Conservation (phyloP, 2,113 vertebrate genomes). For the Leiothrix lutea region DNA sequence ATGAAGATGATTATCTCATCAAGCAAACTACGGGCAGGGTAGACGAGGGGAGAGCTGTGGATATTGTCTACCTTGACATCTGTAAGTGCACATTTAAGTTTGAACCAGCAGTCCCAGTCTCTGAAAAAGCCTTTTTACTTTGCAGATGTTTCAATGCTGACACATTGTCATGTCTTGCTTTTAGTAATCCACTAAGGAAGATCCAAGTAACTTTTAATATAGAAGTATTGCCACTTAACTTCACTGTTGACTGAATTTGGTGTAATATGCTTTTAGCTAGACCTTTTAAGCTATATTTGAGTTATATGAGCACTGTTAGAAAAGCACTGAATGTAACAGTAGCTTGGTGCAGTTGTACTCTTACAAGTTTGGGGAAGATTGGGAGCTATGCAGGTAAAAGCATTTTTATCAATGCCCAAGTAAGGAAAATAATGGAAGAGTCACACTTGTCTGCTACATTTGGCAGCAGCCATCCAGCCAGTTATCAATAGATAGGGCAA, state of each 20-base stretch:
- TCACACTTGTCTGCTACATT: background rate
- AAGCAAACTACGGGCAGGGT: background rate
- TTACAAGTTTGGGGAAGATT: background rate
- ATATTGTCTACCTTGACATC: background rate
- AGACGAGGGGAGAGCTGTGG: background rate
- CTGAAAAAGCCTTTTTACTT: background rate
- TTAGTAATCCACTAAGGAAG: background rate
- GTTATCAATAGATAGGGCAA: background rate
- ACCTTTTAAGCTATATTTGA: background rate
- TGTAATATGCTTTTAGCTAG: background rate
- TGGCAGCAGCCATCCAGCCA: background rate
- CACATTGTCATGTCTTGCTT: background rate
- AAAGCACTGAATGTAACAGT: background rate
- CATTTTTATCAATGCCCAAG: background rate
- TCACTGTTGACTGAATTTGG: background rate
- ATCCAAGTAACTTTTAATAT: background rate
- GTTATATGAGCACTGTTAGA: background rate
- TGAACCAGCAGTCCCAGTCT: rapidly evolving
- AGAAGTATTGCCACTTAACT: background rate
- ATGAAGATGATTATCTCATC: background rate
- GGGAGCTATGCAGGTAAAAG: background rate
- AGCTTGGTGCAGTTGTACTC: background rate
- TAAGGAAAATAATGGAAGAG: background rate
- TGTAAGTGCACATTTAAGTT: background rate
- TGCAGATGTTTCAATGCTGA: background rate